Conservation (phyloP, 92 coral and sea anemone species). For the Virgularia gustaviana region DNA sequence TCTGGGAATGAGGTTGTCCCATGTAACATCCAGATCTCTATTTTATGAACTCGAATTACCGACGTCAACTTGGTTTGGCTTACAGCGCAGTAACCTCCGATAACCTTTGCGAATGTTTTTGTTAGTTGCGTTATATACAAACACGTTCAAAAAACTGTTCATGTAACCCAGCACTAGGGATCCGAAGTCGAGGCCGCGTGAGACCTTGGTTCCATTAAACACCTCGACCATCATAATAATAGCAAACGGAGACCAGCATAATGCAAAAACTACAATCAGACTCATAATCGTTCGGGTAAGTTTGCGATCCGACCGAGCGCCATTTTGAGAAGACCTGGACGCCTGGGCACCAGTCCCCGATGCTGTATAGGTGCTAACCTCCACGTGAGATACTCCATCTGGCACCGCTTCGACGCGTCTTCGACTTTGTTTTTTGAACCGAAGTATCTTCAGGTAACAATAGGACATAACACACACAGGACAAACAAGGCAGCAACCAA, state of each 20-base stretch:
- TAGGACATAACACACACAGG: constrained; percentile 61
- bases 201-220: constrained; percentile 48
- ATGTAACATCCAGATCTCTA: neutral
- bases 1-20: neutral
- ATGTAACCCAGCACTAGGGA: constrained; percentile 74
- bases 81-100: constrained; percentile 17
- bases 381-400: neutral
- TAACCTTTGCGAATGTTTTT: constrained; percentile 8
- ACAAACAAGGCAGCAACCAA: constrained; percentile 65
- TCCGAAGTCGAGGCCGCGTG: constrained; percentile 57
- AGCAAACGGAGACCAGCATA: constrained; percentile 88
- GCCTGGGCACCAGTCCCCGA: neutral
- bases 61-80: constrained; percentile 8
- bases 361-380: neutral
- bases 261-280: constrained; percentile 71
- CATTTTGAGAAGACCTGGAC: neutral
- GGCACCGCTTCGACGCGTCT: constrained; percentile 6
- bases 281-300: constrained; percentile 57
- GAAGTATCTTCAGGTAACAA: constrained; percentile 64
- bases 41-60: neutral
- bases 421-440: constrained; percentile 48
- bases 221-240: constrained; percentile 75
- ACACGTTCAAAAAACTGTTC: constrained; percentile 71
- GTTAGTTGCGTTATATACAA: constrained; percentile 34
- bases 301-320: constrained; percentile 6